Conservation (phyloP, 1,140 invertebrate species). For the Oncopodura yosiiana region DNA sequence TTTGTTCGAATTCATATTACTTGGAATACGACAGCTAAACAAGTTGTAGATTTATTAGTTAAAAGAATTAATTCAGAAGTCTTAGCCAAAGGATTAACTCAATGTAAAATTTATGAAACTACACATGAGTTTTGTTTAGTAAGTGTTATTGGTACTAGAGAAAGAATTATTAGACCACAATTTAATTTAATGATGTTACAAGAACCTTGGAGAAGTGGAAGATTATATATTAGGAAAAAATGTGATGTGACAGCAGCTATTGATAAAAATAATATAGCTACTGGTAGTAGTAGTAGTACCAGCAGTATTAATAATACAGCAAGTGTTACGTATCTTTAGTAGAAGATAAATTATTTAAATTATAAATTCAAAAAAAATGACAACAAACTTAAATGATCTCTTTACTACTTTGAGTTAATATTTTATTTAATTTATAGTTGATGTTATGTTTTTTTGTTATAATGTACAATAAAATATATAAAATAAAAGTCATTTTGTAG, state of each 20-base stretch:
- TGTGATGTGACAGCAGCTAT: conserved; percentile 77
- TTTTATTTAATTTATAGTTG: too few species aligned
- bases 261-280: conserved; percentile 58
- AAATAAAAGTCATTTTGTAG: too few species aligned
- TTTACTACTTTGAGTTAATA: too few species aligned
- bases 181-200: conserved; percentile 84
- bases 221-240: conserved; percentile 79
- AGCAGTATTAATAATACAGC: too few species aligned
- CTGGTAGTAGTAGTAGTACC: too few species aligned
- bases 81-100: conserved; percentile 1
- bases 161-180: conserved; percentile 82
- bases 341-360: too few species aligned
- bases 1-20: conserved; percentile 88
- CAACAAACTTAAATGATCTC: too few species aligned
- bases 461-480: too few species aligned
- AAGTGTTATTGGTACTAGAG: conserved; percentile 81
- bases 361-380: too few species aligned
- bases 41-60: conserved; percentile 49
- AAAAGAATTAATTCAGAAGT: conserved; percentile 22
- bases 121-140: conserved; percentile 77
- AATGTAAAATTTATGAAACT: conserved; percentile 35
- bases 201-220: conserved; percentile 88
- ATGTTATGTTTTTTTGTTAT: too few species aligned
- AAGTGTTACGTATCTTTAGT: too few species aligned
- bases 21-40: conserved; percentile 73